Base-by-base conservation (phyloP, 2,113 vertebrate species). In the Phoxinus phoxinus region DNA sequence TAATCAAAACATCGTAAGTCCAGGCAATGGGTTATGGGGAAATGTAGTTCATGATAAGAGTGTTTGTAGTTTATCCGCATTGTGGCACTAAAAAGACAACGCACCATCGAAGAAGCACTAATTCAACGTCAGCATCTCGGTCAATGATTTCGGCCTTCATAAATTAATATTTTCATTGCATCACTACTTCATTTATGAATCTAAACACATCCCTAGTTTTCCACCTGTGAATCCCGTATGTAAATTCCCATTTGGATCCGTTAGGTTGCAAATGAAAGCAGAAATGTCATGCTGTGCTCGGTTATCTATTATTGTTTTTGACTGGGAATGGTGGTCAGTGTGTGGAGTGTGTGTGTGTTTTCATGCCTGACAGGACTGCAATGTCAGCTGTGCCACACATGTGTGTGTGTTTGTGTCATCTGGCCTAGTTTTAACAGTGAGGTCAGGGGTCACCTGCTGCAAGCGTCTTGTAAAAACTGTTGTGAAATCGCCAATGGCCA, bases 381-480 rank as follows among this genome's bases (percentile, higher is more conserved):
- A 63, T 6, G 35, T 44, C 77, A 63, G 53, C 37, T 63, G 78
- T 44, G 13, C n/a, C 8, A 59, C 58, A 65, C 15, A 44, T 80
- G 30, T 79, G 7, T 30, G 48, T 27, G 51, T 37, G 83, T 65
- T 35, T 76, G 48, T 44, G 78, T 69, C 7, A 19, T 10, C 4
- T 72, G 30, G 32, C 17, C 37, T 73, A 35, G 35, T n/a, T 61
- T 51, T 67, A 19, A 46, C 79, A 67, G 56, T 15, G 32, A 44
- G 81, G 74, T 87, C 81, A 87, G 10, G 58, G 81, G 74, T 84
- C 81, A 61, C 3, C 12, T 0, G 13, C 19, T 11, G 19, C 21
- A 19, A 51, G 73, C 23, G 46, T 59, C 59, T 83, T 51, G 10
- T 86, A 77, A 12, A 86, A 76, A 63, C 79, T 37, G 37, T 41